These are phyloP conservation scores for Chrysodeixis includens DNA, from an alignment of 2,888 invertebrate genomes.

Conservation along the genomic window DNA sequence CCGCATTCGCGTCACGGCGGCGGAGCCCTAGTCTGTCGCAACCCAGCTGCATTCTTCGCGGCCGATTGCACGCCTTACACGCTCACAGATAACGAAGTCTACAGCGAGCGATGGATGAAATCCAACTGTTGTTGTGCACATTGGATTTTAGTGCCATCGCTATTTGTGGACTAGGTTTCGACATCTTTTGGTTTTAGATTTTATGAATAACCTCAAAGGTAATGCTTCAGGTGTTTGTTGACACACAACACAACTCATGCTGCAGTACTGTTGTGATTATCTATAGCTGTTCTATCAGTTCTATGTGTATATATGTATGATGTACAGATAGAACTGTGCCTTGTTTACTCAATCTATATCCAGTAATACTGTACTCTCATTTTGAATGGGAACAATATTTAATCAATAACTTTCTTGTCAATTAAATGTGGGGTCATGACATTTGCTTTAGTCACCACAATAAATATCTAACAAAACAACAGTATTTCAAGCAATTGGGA, in stretches of 20 bases:
- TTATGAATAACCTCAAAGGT: constrained; percentile 61
- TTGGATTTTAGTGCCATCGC: constrained; percentile 86
- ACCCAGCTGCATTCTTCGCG: constrained; percentile 72
- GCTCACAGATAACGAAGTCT: constrained; percentile 71
- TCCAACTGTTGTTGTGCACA: constrained; percentile 82
- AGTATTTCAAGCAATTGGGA: constrained; percentile 29
- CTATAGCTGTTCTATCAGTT: constrained; percentile 10
- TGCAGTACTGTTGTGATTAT: constrained; percentile 35
- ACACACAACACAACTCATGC: constrained; percentile 16
- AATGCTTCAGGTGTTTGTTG: constrained; percentile 44
- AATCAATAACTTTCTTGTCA: constrained; percentile 40
- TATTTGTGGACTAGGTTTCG: constrained; percentile 83
- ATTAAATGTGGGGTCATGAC: constrained; percentile 16
- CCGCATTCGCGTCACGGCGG: constrained; percentile 69
- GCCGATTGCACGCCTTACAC: constrained; percentile 70
- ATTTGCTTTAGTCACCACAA: constrained; percentile 10
- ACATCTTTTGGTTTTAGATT: constrained; percentile 66
- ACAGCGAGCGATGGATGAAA: constrained; percentile 85
- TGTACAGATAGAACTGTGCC: not conserved
- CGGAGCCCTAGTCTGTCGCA: constrained; percentile 76
- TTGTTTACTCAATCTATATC: not conserved
- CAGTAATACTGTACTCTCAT: constrained; percentile 12
- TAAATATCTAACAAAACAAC: constrained; percentile 21
- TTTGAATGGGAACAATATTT: constrained; percentile 25
- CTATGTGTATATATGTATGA: not conserved